These are phyloP conservation scores for Scomber colias DNA, from an alignment of 2,113 vertebrate genomes.

Conservation along the genomic window DNA sequence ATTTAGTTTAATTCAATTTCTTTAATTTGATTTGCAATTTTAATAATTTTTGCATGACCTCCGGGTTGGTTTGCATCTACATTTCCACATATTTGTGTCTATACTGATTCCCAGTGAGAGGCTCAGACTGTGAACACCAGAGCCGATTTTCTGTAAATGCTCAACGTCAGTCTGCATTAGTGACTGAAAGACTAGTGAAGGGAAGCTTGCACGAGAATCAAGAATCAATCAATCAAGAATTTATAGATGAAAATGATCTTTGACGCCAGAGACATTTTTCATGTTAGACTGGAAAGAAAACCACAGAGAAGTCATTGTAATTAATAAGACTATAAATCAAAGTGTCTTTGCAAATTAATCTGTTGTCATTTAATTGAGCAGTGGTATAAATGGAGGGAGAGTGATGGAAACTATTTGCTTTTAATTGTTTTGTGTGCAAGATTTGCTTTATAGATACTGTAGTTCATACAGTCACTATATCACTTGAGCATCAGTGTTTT, in stretches of 20 bases:
- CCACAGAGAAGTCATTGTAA: too few species aligned
- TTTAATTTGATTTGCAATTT: neutral
- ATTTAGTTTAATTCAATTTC: neutral
- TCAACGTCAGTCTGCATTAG: constrained; percentile 51
- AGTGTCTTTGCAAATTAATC: neutral
- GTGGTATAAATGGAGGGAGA: neutral
- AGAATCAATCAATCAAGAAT: neutral
- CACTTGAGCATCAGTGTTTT: neutral
- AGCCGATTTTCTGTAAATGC: constrained; percentile 49
- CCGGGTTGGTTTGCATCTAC: neutral
- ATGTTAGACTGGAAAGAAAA: too few species aligned
- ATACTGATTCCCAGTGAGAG: neutral
- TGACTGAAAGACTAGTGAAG: neutral
- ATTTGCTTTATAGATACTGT: neutral
- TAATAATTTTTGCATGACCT: neutral
- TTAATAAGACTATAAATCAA: neutral
- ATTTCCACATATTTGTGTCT: neutral
- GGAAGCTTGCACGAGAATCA: constrained; percentile 11
- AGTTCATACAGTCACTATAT: too few species aligned
- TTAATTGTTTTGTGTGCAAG: neutral
- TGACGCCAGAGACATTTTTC: neutral
- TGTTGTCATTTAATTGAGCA: neutral
- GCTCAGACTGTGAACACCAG: constrained; percentile 17
- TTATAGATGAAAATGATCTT: neutral
- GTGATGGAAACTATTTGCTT: neutral